Percentiles rank a stretch among this genome's conserved stretches.
Evolutionary conservation across 53 echinoderm and acorn worm species (phyloP).

Genomic region (Antedon mediterranea): DNA sequence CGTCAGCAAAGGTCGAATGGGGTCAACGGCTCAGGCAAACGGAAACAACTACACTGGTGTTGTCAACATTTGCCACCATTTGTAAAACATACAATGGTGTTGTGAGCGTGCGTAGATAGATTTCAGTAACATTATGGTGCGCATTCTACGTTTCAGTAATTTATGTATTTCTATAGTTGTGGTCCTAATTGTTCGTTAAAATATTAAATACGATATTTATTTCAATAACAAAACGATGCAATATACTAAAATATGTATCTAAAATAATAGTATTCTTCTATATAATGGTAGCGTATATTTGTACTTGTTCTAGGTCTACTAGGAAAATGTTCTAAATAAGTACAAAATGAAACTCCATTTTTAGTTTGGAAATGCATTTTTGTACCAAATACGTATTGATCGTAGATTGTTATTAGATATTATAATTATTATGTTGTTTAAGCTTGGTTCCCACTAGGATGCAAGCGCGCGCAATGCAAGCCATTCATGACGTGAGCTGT

Average conservation of each 20-base stretch:
- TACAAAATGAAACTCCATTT: too few relatives aligned
- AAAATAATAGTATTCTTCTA: neutral
- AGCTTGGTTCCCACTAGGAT: too few relatives aligned
- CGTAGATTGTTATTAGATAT: too few relatives aligned
- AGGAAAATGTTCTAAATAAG: too few relatives aligned
- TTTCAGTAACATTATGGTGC: neutral
- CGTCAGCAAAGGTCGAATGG: slow-evolving; percentile 79
- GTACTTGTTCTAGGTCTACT: neutral
- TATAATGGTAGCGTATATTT: neutral
- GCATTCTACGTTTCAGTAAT: neutral
- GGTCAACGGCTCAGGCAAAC: slow-evolving; percentile 59
- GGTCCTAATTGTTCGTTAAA: neutral
- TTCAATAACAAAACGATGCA: neutral
- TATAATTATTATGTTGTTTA: too few relatives aligned
- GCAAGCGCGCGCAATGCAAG: too few relatives aligned
- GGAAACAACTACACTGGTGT: slow-evolving; percentile 84
- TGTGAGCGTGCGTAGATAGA: neutral
- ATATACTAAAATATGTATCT: neutral
- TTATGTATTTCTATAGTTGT: neutral
- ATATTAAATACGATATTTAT: neutral
- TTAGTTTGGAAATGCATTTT: too few relatives aligned
- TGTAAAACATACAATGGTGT: neutral
- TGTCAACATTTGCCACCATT: slow-evolving; percentile 69
- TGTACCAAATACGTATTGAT: too few relatives aligned
- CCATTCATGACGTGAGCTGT: too few relatives aligned